Percentiles rank a stretch among this genome's conserved stretches.
These are phyloP conservation scores for Ptiloglossa arizonensis DNA, from an alignment of 1,140 invertebrate genomes.

Conservation along the genomic window DNA sequence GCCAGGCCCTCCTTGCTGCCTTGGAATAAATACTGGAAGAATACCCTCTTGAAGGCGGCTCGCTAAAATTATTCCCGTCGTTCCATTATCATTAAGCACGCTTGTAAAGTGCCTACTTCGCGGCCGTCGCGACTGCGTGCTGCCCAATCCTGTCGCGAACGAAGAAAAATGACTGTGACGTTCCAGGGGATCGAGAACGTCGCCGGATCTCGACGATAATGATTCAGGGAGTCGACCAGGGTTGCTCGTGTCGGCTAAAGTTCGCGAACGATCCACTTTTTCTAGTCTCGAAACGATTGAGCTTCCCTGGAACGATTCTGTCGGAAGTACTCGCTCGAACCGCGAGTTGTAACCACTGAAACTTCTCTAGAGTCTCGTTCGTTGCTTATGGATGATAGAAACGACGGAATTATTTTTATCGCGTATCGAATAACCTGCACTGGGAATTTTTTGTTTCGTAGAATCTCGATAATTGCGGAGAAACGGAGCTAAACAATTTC, in stretches of 20 bases:
- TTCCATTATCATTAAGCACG: conserved; percentile 42
- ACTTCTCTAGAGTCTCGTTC: neutral
- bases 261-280: neutral
- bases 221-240: conserved; percentile 3
- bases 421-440: too few species aligned
- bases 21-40: conserved; percentile 46
- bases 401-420: neutral
- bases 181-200: neutral
- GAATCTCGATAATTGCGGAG: too few species aligned
- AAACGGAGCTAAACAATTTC: too few species aligned
- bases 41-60: conserved; percentile 14
- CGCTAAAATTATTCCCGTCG: conserved; percentile 46
- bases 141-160: neutral
- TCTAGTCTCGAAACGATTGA: too few species aligned
- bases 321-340: neutral
- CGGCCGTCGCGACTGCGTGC: neutral
- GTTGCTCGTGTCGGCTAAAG: neutral
- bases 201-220: conserved; percentile 1
- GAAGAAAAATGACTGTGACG: conserved; percentile 16
- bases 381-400: neutral
- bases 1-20: neutral
- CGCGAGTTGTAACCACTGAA: neutral
- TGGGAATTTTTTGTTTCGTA: too few species aligned
- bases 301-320: neutral
- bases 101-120: conserved; percentile 6